A percentile compares a stretch with the other conserved stretches of the same genome.
These are phyloP conservation scores for Ophion slaviceki DNA, from an alignment of 2,888 invertebrate genomes.

Conservation along the genomic window DNA sequence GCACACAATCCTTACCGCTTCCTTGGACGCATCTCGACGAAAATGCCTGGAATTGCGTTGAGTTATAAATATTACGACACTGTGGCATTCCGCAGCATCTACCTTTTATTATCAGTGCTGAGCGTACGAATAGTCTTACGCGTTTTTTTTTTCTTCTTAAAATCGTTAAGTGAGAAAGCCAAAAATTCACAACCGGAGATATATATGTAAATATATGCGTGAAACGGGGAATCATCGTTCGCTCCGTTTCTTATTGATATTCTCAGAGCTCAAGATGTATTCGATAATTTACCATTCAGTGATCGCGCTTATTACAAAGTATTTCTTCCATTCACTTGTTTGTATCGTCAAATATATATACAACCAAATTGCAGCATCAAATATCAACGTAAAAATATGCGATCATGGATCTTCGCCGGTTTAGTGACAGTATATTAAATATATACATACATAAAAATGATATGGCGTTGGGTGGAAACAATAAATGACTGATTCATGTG, in stretches of 20 bases:
- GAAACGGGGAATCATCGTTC: not conserved
- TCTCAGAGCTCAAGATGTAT: constrained; percentile 30
- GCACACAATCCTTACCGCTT: constrained; percentile 43
- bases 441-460: constrained; percentile 33
- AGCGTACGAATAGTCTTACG: not conserved
- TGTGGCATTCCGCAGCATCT: not conserved
- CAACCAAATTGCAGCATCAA: constrained; percentile 44
- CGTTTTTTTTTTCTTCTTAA: not conserved
- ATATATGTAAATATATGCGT: not conserved
- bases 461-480: constrained; percentile 50
- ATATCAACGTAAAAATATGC: constrained; percentile 49
- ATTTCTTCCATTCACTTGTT: constrained; percentile 36
- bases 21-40: constrained; percentile 25
- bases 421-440: constrained; percentile 33
- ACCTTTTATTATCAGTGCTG: not conserved
- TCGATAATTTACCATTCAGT: constrained; percentile 9
- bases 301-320: constrained; percentile 8
- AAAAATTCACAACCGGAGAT: constrained; percentile 1
- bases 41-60: constrained; percentile 30
- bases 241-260: constrained; percentile 6
- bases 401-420: constrained; percentile 49
- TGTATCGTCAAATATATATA: constrained; percentile 25
- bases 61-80: not conserved
- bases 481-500: constrained; percentile 57
- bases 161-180: constrained; percentile 8